These are phyloP conservation scores for Lypha dubia DNA, from an alignment of 2,888 invertebrate genomes.

Conservation along the genomic window DNA sequence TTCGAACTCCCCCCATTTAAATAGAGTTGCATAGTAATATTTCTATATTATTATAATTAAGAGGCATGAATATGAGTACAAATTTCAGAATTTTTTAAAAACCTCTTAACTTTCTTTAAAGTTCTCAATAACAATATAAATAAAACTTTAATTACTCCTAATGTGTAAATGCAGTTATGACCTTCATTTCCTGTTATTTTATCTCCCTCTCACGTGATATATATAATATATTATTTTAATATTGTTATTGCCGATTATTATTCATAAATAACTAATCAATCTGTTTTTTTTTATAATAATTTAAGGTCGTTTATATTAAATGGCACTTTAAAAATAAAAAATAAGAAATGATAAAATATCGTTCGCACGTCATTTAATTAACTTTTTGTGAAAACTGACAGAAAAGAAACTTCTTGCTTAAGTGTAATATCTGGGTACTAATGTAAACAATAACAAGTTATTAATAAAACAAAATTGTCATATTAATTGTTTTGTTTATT, in stretches of 20 bases:
- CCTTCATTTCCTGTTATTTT: constrained; percentile 13
- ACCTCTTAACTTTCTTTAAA: not conserved
- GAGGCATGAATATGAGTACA: no score
- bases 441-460: constrained; percentile 33
- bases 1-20: no score
- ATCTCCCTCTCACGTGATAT: constrained; percentile 22
- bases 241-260: constrained; percentile 11
- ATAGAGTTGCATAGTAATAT: no score
- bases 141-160: not conserved
- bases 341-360: constrained; percentile 26
- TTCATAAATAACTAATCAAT: constrained; percentile 38
- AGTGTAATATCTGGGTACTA: no score
- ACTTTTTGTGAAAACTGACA: constrained; percentile 7
- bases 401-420: constrained; percentile 18
- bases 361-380: constrained; percentile 13
- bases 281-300: constrained; percentile 33
- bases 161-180: not conserved
- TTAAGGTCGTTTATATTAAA: constrained; percentile 14
- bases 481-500: constrained; percentile 36
- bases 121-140: not conserved
- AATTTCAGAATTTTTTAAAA: no score
- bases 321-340: constrained; percentile 15
- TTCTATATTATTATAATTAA: no score
- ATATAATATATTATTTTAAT: not conserved
- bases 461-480: constrained; percentile 13